Evolutionary conservation across 2,113 vertebrate genomes (phyloP).

Genomic region (Sclerurus mexicanus): DNA sequence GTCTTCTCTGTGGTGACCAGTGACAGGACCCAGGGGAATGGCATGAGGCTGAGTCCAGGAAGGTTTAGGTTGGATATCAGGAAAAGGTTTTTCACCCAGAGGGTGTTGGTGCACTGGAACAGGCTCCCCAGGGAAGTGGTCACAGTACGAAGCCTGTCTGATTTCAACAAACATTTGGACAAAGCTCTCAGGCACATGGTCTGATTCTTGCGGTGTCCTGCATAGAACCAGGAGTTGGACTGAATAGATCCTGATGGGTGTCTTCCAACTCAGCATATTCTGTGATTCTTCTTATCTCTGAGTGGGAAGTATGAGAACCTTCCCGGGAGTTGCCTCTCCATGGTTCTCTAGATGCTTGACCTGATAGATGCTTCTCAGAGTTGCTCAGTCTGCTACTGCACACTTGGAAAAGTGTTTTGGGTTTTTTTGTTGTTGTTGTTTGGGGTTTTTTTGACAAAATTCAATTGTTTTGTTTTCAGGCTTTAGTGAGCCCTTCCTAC

Average conservation of each 20-base stretch:
- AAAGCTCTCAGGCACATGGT: background rate
- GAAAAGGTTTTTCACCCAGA: background rate
- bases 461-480: background rate
- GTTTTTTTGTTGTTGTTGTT: no score
- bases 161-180: background rate
- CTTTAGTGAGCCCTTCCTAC: background rate
- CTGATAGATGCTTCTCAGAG: background rate
- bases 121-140: background rate
- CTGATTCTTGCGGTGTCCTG: background rate
- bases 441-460: background rate
- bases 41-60: background rate
- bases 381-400: background rate
- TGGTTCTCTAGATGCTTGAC: background rate
- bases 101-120: background rate
- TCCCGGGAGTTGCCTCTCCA: background rate
- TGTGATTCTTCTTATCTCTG: background rate
- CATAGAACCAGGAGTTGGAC: background rate
- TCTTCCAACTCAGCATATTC: background rate
- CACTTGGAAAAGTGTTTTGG: background rate
- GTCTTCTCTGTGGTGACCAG: background rate
- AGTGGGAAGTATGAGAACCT: background rate
- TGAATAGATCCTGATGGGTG: background rate
- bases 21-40: background rate
- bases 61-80: background rate
- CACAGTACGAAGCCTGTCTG: background rate